Percentiles rank a stretch among this genome's conserved stretches.
Conservation (phyloP, 2,888 invertebrate species). For the Mechanitis mazaeus region DNA sequence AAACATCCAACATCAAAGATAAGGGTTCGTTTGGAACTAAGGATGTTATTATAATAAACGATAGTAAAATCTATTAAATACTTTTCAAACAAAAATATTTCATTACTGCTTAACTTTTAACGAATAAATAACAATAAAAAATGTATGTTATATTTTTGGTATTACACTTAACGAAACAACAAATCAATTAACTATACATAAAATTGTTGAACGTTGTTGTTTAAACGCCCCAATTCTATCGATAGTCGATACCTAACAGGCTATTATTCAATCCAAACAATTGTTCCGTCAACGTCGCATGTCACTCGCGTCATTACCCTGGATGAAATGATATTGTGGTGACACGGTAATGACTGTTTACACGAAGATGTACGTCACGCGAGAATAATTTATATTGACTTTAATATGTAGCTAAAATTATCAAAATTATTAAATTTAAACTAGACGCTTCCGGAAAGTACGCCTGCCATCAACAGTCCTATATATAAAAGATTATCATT, state of each 20-base stretch:
- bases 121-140: no score
- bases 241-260: slow-evolving; percentile 7
- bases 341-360: slow-evolving; percentile 15
- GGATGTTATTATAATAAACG: not conserved
- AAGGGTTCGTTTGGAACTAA: not conserved
- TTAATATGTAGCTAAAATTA: not conserved
- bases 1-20: slow-evolving; percentile 6
- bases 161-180: no score
- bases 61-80: no score
- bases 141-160: no score
- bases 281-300: slow-evolving; percentile 21
- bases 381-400: not conserved
- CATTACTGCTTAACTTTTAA: no score
- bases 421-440: not conserved
- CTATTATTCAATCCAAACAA: slow-evolving; percentile 21
- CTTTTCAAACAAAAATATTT: no score
- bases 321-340: slow-evolving; percentile 12
- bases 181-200: no score
- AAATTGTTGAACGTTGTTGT: no score
- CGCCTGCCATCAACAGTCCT: no score
- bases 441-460: no score
- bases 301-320: slow-evolving; percentile 18
- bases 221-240: not conserved
- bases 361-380: slow-evolving; percentile 15
- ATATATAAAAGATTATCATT: no score